Evolutionary conservation across 2,888 invertebrate species (phyloP), one percentile per base, ranked within the genome.

Genomic region (Pimpla rufipes): DNA sequence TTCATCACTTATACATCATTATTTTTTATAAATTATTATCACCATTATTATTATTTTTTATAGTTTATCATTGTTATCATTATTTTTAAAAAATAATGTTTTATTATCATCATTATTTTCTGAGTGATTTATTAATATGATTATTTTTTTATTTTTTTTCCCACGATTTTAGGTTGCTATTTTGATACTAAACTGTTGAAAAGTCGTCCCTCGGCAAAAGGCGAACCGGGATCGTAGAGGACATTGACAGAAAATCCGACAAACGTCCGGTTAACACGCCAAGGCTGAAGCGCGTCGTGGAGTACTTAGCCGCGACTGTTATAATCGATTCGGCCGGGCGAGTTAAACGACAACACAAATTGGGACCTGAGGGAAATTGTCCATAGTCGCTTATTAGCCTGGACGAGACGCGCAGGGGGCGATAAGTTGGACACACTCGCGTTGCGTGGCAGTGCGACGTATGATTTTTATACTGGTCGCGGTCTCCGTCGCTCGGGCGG

Each of bases 381-480:
- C 5, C 10, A 21, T 7, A 52, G 18, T 10, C 16, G 4, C 7
- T 16, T n/a, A 16, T 45, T 10, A 45, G 18, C 18, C 6, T 16
- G 18, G 6, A 8, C 13, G 21, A 57, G 1, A 57, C 4, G 57
- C 29, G 29, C 11, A 23, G 57, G 2, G 57, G n/a, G n/a, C n/a
- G n/a, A n/a, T n/a, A 57, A 29, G 23, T 29, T 57, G 6, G 6
- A 29, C 11, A n/a, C n/a, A n/a, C n/a, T 23, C 23, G 11, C n/a
- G 29, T 57, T 57, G 57, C 23, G 23, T n/a, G 29, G 4, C 29
- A 21, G 29, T n/a, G n/a, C 29, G 11, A 23, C 57, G 57, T 57
- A 57, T 29, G 16, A 35, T 37, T 59, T 59, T 59, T 59, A 62
- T 62, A 45, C 66, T n/a, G n/a, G 13, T 66, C 40, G 21, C 40